Evolutionary conservation across 2,888 invertebrate species (phyloP).

Genomic region (Monoplex corrugatus): DNA sequence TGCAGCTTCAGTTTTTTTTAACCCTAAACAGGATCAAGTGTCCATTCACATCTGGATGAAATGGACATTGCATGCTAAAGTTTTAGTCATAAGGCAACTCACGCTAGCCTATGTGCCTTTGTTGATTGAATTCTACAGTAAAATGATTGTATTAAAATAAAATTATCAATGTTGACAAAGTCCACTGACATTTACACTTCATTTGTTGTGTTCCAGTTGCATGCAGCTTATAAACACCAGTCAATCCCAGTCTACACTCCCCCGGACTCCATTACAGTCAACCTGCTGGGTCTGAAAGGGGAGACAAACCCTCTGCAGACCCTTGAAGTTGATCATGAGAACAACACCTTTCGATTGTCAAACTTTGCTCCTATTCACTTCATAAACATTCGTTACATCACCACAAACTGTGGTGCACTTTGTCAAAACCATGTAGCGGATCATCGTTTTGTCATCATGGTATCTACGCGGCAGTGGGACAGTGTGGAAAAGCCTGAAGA

Average conservation of each 20-base stretch:
- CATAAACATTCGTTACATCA: neutral
- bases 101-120: neutral
- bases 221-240: neutral
- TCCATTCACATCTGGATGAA: no score
- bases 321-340: neutral
- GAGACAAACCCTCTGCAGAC: neutral
- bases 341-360: neutral
- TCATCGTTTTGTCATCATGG: slow-evolving; percentile 6
- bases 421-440: neutral
- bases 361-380: neutral
- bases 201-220: neutral
- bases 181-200: neutral
- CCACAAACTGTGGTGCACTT: neutral
- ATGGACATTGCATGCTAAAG: no score
- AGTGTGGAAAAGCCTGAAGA: neutral
- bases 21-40: no score
- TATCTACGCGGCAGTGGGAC: neutral
- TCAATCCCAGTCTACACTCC: neutral
- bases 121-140: neutral
- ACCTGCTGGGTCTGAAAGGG: neutral
- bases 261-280: neutral
- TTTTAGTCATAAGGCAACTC: neutral
- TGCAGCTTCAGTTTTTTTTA: no score
- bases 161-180: neutral
- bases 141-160: neutral